A percentile compares a stretch with the other conserved stretches of the same genome.
Conservation (phyloP, 2,113 vertebrate species). For the Crotalus tigris region DNA sequence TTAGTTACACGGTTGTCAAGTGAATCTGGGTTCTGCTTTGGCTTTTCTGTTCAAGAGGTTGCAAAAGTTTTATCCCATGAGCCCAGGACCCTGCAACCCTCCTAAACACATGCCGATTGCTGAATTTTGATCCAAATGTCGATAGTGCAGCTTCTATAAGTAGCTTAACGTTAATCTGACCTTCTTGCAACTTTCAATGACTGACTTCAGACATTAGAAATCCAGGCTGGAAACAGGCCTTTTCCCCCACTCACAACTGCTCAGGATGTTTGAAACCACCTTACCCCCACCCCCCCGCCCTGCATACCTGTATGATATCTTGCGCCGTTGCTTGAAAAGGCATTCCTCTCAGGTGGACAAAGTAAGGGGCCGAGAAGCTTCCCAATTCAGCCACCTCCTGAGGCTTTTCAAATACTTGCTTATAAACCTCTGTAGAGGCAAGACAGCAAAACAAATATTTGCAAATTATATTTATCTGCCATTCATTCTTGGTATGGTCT, state of each 20-base stretch:
- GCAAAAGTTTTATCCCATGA: too few species aligned
- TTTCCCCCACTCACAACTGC: not conserved
- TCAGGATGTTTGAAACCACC: not conserved
- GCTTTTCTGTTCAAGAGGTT: too few species aligned
- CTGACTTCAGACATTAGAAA: not conserved
- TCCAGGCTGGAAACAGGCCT: not conserved
- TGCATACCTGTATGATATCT: constrained; percentile 82
- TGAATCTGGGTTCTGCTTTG: too few species aligned
- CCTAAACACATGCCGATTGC: too few species aligned
- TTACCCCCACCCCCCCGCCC: not conserved
- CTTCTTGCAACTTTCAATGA: not conserved
- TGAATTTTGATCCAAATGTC: too few species aligned
- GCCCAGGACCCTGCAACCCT: too few species aligned
- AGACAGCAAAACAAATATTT: not conserved
- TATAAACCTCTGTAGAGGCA: constrained; percentile 45
- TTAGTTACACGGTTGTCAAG: too few species aligned
- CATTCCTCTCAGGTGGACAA: constrained; percentile 84
- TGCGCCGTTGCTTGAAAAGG: constrained; percentile 77
- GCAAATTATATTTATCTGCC: not conserved
- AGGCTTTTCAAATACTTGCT: constrained; percentile 52
- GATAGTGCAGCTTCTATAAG: not conserved
- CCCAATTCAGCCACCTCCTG: constrained; percentile 37
- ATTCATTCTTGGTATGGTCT: not conserved
- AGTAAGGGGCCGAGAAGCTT: constrained; percentile 32
- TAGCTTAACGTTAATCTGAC: not conserved